Evolutionary conservation across 1,140 invertebrate species (phyloP).

Genomic region (Drosophila auraria): DNA sequence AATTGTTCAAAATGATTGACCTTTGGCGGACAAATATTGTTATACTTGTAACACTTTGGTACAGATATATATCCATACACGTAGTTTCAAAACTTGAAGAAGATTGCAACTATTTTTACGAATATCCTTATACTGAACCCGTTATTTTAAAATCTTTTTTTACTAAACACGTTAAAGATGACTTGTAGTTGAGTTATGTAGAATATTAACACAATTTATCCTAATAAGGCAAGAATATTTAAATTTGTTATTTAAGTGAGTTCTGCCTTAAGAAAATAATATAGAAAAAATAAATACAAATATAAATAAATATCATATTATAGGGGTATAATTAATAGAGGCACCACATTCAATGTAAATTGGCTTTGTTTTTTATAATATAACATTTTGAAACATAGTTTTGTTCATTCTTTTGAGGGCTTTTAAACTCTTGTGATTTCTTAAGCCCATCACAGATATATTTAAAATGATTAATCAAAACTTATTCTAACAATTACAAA

Average conservation of each 20-base stretch:
- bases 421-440: neutral
- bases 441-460: neutral
- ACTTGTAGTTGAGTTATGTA: too few relatives aligned
- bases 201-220: too few relatives aligned
- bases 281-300: too few relatives aligned
- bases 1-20: constrained; percentile 16
- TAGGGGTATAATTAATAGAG: too few relatives aligned
- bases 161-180: neutral
- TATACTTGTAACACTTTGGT: neutral
- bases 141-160: neutral
- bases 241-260: neutral
- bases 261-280: too few relatives aligned
- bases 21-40: constrained; percentile 5
- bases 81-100: neutral
- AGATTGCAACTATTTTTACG: neutral
- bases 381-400: too few relatives aligned
- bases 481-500: neutral
- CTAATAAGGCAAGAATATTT: neutral
- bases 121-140: neutral
- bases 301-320: too few relatives aligned
- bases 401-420: too few relatives aligned
- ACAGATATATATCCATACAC: neutral
- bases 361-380: too few relatives aligned
- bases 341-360: too few relatives aligned
- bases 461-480: neutral